These are phyloP conservation scores for Morpho helenor DNA, from an alignment of 2,888 invertebrate genomes.

Conservation along the genomic window DNA sequence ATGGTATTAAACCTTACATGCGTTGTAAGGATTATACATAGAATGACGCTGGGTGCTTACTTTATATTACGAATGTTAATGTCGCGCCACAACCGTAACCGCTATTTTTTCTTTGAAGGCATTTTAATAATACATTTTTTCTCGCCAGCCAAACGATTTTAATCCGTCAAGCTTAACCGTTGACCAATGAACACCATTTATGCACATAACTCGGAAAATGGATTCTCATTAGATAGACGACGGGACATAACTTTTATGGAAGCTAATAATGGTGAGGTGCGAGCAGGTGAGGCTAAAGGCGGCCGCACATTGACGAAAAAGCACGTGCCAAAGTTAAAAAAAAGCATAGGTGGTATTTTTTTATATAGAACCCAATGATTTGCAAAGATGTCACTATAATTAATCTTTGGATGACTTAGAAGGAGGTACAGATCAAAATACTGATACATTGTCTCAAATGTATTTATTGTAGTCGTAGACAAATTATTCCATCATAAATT, in stretches of 20 bases:
- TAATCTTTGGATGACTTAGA: too few species aligned
- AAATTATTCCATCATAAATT: too few species aligned
- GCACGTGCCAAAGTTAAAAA: not conserved
- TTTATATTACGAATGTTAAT: slow-evolving; percentile 6
- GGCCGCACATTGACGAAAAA: not conserved
- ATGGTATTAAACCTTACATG: slow-evolving; percentile 20
- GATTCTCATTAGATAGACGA: slow-evolving; percentile 18
- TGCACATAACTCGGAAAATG: slow-evolving; percentile 12
- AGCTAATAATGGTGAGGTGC: slow-evolving; percentile 24
- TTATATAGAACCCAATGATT: too few species aligned
- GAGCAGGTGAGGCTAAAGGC: slow-evolving; percentile 22
- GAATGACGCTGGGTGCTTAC: slow-evolving; percentile 6
- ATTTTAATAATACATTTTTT: not conserved
- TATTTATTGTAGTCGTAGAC: too few species aligned
- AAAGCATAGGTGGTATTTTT: not conserved
- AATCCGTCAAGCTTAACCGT: slow-evolving; percentile 12
- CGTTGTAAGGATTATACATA: slow-evolving; percentile 12
- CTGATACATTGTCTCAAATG: too few species aligned
- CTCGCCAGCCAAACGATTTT: slow-evolving; percentile 4
- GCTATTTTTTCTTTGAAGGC: slow-evolving; percentile 5
- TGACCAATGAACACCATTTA: slow-evolving; percentile 12
- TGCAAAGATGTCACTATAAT: too few species aligned
- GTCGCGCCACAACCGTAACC: slow-evolving; percentile 7
- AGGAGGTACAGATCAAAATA: too few species aligned
- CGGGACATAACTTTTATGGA: slow-evolving; percentile 20